Evolutionary conservation across 2,888 invertebrate genomes (phyloP).

Genomic region (Elmis aenea): DNA sequence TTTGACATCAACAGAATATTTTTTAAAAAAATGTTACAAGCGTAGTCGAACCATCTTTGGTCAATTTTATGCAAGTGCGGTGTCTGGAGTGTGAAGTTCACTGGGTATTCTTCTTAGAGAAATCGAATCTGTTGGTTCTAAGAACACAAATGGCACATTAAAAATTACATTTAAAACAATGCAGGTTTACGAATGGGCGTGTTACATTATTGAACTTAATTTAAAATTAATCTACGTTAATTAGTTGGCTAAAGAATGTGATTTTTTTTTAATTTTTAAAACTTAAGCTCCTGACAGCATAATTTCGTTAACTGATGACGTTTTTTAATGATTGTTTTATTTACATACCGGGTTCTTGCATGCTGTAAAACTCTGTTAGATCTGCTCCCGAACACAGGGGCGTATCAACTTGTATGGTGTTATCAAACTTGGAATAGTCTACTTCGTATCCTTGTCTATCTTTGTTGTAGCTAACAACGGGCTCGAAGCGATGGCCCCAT

Average conservation of each 20-base stretch:
- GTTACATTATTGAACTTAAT: no score
- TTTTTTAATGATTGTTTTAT: no score
- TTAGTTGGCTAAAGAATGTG: no score
- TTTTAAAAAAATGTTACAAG: no score
- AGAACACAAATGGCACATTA: neutral
- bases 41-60: no score
- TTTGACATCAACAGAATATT: no score
- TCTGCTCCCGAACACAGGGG: constrained; percentile 78
- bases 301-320: no score
- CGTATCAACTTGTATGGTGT: constrained; percentile 77
- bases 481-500: constrained; percentile 83
- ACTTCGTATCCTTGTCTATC: constrained; percentile 69
- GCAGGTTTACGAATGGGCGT: neutral
- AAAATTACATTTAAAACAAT: neutral
- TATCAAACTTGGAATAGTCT: constrained; percentile 86
- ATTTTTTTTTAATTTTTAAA: no score
- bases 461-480: constrained; percentile 70
- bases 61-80: neutral
- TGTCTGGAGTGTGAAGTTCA: neutral
- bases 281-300: no score
- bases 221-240: no score
- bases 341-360: constrained; percentile 44
- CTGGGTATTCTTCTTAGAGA: constrained; percentile 6
- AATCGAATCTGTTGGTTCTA: constrained; percentile 8
- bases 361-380: constrained; percentile 57